These are phyloP conservation scores for Acanthurus lineatus DNA, from an alignment of 2,797 vertebrate species.

Conservation along the genomic window DNA sequence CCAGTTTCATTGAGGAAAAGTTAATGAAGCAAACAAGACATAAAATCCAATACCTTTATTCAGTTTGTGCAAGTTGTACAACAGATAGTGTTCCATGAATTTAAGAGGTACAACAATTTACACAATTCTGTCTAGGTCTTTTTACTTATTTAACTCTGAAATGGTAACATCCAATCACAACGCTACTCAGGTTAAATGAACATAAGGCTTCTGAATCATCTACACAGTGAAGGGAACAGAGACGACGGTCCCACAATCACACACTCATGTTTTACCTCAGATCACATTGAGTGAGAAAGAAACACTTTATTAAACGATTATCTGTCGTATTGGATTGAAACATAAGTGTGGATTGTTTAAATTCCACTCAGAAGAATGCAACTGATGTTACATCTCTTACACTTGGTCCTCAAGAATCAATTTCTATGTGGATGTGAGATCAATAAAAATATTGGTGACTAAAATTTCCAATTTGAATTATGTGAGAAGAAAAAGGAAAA, in stretches of 20 bases:
- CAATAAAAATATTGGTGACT: conserved; percentile 30
- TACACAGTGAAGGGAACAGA: conserved; percentile 62
- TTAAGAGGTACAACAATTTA: conserved; percentile 71
- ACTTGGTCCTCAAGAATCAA: conserved; percentile 71
- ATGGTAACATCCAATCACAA: conserved; percentile 82
- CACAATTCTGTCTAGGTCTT: conserved; percentile 69
- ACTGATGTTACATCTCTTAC: conserved; percentile 46
- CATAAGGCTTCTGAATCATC: conserved; percentile 76
- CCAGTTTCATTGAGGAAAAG: not conserved
- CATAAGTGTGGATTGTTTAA: conserved; percentile 26
- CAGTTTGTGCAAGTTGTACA: conserved; percentile 82
- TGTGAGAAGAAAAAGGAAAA: conserved; percentile 18
- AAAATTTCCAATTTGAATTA: conserved; percentile 42
- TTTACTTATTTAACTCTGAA: conserved; percentile 64
- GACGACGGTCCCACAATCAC: conserved; percentile 52
- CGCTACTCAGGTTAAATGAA: conserved; percentile 74
- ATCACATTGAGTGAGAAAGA: conserved; percentile 38
- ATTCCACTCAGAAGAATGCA: conserved; percentile 49
- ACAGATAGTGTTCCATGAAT: conserved; percentile 58
- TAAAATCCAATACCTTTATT: conserved; percentile 85
- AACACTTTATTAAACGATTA: conserved; percentile 12
- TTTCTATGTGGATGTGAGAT: conserved; percentile 42
- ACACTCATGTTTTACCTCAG: conserved; percentile 51
- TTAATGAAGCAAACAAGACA: not conserved
- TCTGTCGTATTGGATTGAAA: conserved; percentile 21